These are phyloP conservation scores for Tenualosa thibaudeaui DNA, from an alignment of 2,797 vertebrate genomes.

Conservation along the genomic window DNA sequence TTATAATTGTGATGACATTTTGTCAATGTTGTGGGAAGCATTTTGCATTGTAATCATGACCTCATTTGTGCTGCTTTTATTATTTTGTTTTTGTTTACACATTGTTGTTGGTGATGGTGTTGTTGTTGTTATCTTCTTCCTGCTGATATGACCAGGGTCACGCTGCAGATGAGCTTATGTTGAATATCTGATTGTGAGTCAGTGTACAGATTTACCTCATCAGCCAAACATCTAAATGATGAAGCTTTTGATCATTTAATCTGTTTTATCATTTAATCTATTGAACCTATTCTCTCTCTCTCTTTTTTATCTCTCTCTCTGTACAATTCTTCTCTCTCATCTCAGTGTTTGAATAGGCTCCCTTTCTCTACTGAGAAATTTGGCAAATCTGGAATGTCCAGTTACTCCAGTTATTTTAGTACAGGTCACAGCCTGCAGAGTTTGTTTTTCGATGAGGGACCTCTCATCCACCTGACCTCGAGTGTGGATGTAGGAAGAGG, in stretches of 20 bases:
- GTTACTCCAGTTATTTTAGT: too few relatives aligned
- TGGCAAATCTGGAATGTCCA: too few relatives aligned
- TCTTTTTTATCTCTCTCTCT: too few relatives aligned
- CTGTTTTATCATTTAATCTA: too few relatives aligned
- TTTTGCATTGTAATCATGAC: slow-evolving; percentile 70
- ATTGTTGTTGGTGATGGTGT: neutral
- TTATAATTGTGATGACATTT: slow-evolving; percentile 76
- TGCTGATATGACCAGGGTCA: neutral
- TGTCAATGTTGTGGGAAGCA: slow-evolving; percentile 67
- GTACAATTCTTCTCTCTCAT: too few relatives aligned
- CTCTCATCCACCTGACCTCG: neutral
- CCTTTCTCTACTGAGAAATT: too few relatives aligned
- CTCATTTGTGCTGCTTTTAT: slow-evolving; percentile 12
- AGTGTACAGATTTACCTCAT: neutral
- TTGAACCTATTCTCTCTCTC: too few relatives aligned
- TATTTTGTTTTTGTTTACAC: slow-evolving; percentile 45
- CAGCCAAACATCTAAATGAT: neutral
- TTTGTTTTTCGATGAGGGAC: too few relatives aligned
- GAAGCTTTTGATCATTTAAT: too few relatives aligned
- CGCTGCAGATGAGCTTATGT: neutral
- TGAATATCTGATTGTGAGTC: neutral
- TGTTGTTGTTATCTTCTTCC: neutral
- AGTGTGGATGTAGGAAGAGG: neutral
- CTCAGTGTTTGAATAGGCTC: too few relatives aligned
- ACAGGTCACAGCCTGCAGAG: too few relatives aligned